A percentile compares a stretch with the other conserved stretches of the same genome.
phyloP scores from a whole-genome alignment of 2,113 vertebrate species.

The Heterotilapia buettikoferi region DNA sequence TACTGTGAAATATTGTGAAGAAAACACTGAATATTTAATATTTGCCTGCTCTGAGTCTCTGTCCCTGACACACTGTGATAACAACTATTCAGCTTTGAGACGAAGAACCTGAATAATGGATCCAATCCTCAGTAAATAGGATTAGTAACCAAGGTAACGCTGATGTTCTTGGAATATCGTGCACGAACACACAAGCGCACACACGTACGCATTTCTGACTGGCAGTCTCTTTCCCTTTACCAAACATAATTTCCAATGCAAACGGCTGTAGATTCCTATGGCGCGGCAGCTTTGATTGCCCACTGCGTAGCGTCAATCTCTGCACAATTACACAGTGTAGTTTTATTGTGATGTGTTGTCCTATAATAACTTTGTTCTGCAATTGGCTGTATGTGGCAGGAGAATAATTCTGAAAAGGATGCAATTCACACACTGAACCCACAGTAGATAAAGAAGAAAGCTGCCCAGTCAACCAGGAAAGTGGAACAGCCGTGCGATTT shows the following conservation, averaged over 20 bases:
- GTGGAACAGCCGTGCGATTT: conserved; percentile 10
- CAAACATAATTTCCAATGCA: neutral
- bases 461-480: conserved; percentile 19
- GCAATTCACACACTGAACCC: neutral
- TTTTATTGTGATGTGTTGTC: neutral
- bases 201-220: neutral
- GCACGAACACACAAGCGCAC: neutral
- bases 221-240: neutral
- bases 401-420: neutral
- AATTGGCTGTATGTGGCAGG: neutral
- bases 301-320: neutral
- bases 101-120: conserved; percentile 64
- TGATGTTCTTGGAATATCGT: conserved; percentile 31
- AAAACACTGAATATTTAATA: conserved; percentile 38
- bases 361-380: neutral
- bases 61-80: conserved; percentile 64
- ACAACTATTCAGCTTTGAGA: conserved; percentile 63
- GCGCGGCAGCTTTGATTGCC: neutral
- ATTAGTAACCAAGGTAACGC: conserved; percentile 74
- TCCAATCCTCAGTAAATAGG: conserved; percentile 65
- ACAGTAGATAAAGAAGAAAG: neutral
- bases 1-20: conserved; percentile 22
- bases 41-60: conserved; percentile 20
- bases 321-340: neutral
- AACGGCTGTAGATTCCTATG: neutral